Evolutionary conservation across 2,797 vertebrate species (phyloP), one percentile per base, ranked within the genome.

Genomic region (Cephalopachus bancanus): DNA sequence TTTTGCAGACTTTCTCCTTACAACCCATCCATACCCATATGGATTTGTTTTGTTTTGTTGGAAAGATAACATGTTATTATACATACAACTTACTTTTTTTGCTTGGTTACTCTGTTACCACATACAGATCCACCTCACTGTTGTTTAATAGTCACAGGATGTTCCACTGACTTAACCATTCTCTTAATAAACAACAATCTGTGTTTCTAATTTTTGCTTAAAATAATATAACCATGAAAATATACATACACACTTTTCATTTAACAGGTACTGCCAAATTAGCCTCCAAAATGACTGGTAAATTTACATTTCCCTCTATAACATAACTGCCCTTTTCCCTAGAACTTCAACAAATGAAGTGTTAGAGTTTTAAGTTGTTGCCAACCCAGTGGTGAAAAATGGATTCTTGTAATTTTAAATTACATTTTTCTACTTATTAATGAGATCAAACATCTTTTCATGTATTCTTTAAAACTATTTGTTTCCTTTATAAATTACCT

Each of bases 381-480:
- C 24, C 62, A 92, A 86, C 83, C 7, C 67, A 22, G 12, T 72
- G 51, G 10, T 84, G 5, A 89, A 87, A 96, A 88, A 92, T 30
- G 15, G 4, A 94, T 91, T 89, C 30, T 67, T 83, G 2, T 85
- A 95, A 80, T 83, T 90, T 71, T 89, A 59, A 74, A 17, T 83
- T 97, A 83, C 10, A 79, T 65, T 93, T 96, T 93, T 75, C 57
- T 22, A 75, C 88, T 88, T 22, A 94, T 83, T 91, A 95, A 92
- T 88, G 55, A 94, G 7, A 79, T 97, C 14, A 96, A 83, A 95
- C 3, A 83, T 83, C 16, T 93, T 96, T 81, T 71, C 30, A 85
- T 24, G 10, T 69, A 91, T 88, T 88, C 37, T 76, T 96, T 75
- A 62, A 91, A 92, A 94, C 51, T 81, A 90, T 53, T n/a, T 91